Evolutionary conservation across 2,888 invertebrate genomes (phyloP).

Genomic region (Congeria kusceri): DNA sequence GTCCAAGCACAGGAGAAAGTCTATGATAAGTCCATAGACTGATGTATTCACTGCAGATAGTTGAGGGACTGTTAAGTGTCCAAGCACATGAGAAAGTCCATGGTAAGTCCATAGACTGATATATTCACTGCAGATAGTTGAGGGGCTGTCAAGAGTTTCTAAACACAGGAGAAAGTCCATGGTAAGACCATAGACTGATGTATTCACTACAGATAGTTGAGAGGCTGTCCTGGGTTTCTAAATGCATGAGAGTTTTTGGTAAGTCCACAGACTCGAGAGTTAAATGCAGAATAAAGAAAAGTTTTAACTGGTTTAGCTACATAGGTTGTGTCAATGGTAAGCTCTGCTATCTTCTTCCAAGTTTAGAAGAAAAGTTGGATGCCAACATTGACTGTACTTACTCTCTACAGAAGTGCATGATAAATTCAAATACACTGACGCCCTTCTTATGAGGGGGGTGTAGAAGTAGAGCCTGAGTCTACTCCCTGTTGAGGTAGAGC

Average conservation of each 20-base stretch:
- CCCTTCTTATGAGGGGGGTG: too few relatives aligned
- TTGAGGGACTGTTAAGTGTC: slow-evolving; percentile 89
- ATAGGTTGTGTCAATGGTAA: too few relatives aligned
- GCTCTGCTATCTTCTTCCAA: too few relatives aligned
- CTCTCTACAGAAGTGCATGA: too few relatives aligned
- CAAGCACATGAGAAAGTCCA: slow-evolving; percentile 73
- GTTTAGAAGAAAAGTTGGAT: too few relatives aligned
- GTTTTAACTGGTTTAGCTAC: too few relatives aligned
- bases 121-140: slow-evolving; percentile 97
- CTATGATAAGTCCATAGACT: slow-evolving; percentile 90
- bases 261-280: slow-evolving; percentile 27
- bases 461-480: too few relatives aligned
- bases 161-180: slow-evolving; percentile 75
- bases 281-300: too few relatives aligned
- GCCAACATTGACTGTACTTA: too few relatives aligned
- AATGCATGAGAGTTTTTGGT: slow-evolving; percentile 74
- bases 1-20: slow-evolving; percentile 75
- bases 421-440: too few relatives aligned
- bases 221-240: slow-evolving; percentile 86
- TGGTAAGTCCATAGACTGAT: slow-evolving; percentile 92
- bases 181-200: slow-evolving; percentile 90
- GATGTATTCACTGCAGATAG: slow-evolving; percentile 97
- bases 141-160: slow-evolving; percentile 87
- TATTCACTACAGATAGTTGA: slow-evolving; percentile 97
- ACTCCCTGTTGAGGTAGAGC: too few relatives aligned